A percentile compares a stretch with the other conserved stretches of the same genome.
Conservation (phyloP, 2,797 vertebrate genomes). For the Selene dorsalis region DNA sequence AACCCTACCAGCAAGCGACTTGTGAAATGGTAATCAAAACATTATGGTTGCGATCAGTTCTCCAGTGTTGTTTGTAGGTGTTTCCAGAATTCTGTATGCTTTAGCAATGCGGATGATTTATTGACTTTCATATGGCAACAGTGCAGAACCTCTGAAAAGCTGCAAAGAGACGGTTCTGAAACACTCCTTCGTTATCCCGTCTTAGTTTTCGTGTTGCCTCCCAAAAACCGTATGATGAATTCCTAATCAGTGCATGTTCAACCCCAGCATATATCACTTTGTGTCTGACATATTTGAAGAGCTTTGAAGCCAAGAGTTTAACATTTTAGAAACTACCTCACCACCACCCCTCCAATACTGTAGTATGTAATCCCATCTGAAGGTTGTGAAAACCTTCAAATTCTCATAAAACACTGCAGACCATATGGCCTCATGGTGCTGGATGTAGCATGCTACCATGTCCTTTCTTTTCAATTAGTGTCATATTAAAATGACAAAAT, state of each 20-base stretch:
- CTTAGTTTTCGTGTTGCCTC: neutral
- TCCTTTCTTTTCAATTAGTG: neutral
- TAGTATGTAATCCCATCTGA: neutral
- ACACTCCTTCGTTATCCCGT: neutral
- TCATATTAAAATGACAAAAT: neutral
- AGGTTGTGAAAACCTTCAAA: neutral
- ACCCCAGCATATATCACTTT: neutral
- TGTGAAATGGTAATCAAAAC: slow-evolving; percentile 42
- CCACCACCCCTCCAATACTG: too few species aligned
- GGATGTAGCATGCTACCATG: neutral
- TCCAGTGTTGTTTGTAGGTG: neutral
- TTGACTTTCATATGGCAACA: neutral
- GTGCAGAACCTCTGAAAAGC: neutral
- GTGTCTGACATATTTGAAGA: neutral
- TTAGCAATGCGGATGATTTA: neutral
- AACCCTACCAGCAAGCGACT: neutral
- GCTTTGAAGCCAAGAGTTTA: neutral
- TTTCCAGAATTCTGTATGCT: slow-evolving; percentile 6
- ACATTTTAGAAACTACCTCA: neutral
- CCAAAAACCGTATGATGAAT: neutral
- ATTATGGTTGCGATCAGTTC: slow-evolving; percentile 13
- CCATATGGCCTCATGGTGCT: neutral
- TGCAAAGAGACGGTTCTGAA: neutral
- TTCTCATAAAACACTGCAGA: neutral
- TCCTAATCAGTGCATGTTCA: neutral